These are phyloP conservation scores for Patella caerulea DNA, from an alignment of 2,888 invertebrate genomes.

Conservation along the genomic window DNA sequence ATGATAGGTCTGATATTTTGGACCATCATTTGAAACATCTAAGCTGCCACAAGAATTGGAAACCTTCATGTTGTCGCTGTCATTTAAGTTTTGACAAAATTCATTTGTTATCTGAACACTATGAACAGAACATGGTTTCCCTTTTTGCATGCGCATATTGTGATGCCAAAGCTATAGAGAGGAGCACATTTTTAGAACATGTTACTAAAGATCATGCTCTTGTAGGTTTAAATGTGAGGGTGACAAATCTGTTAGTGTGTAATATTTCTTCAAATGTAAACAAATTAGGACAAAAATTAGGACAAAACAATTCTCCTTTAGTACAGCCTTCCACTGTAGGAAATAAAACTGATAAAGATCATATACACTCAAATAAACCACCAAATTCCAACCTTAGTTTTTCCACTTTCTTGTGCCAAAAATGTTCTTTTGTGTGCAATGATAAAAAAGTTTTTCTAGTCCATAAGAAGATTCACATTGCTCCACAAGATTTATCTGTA, in stretches of 20 bases:
- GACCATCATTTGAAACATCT: constrained; percentile 2
- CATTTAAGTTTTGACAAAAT: neutral
- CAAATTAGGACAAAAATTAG: too few relatives aligned
- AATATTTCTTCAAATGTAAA: neutral
- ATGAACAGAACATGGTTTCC: neutral
- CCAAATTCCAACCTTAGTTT: neutral
- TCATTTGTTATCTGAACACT: neutral
- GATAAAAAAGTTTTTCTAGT: neutral
- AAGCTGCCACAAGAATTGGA: neutral
- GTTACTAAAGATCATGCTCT: neutral
- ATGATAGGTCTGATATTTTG: neutral
- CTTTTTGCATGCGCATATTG: neutral
- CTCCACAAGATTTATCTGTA: neutral
- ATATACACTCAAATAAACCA: neutral
- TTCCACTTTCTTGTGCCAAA: constrained; percentile 1
- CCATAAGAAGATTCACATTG: neutral
- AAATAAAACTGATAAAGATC: neutral
- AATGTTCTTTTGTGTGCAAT: constrained; percentile 3
- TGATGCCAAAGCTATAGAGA: neutral
- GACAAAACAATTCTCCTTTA: too few relatives aligned
- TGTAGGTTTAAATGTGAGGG: neutral
- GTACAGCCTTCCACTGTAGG: neutral
- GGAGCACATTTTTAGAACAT: neutral
- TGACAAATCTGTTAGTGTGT: neutral
- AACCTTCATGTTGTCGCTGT: neutral